phyloP scores from a whole-genome alignment of 2,888 invertebrate species.

The Meandrusa payeni region DNA sequence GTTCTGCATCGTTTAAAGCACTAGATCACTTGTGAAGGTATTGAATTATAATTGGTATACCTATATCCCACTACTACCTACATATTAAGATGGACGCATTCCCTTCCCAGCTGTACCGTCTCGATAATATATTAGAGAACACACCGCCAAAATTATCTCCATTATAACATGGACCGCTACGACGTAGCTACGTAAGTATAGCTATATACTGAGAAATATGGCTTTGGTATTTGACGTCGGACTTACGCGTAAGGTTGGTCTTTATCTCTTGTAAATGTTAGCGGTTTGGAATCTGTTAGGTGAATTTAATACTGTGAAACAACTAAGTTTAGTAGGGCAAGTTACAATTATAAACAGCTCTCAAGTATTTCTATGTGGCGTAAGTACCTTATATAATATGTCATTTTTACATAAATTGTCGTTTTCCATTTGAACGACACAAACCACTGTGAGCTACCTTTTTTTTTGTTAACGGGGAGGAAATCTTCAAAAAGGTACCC shows the following conservation, averaged over 20 bases:
- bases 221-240: slow-evolving; percentile 25
- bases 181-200: slow-evolving; percentile 2
- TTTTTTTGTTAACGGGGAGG: too few relatives aligned
- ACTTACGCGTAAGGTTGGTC: slow-evolving; percentile 20
- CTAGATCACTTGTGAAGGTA: too few relatives aligned
- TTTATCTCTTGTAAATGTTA: slow-evolving; percentile 24
- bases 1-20: too few relatives aligned
- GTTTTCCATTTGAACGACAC: too few relatives aligned
- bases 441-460: too few relatives aligned
- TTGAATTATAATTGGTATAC: too few relatives aligned
- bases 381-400: too few relatives aligned
- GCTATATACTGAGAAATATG: slow-evolving; percentile 22
- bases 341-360: slow-evolving; percentile 1
- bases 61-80: slow-evolving; percentile 5
- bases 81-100: slow-evolving; percentile 19
- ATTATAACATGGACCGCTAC: slow-evolving; percentile 16
- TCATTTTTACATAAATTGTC: too few relatives aligned
- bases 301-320: slow-evolving; percentile 19
- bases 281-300: slow-evolving; percentile 18
- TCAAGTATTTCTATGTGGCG: not conserved
- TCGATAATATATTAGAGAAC: slow-evolving; percentile 19
- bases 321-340: slow-evolving; percentile 1
- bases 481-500: too few relatives aligned
- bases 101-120: slow-evolving; percentile 13
- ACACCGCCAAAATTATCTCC: slow-evolving; percentile 23